Conservation (phyloP, 2,797 vertebrate genomes). For the Enteromius fasciolatus region DNA sequence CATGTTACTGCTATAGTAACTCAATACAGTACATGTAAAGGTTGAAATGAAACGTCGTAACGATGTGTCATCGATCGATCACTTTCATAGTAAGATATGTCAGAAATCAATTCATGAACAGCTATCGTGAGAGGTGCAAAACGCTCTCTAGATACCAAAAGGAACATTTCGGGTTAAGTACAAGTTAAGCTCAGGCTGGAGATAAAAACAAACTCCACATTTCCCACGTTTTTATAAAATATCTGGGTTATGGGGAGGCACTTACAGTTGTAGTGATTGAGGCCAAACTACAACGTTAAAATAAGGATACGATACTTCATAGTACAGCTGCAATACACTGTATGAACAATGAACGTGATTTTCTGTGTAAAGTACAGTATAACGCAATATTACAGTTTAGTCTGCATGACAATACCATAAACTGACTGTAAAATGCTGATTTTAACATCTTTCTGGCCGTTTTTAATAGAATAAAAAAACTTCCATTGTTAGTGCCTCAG, state of each 20-base stretch:
- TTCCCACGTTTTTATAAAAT: not conserved
- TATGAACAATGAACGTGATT: not conserved
- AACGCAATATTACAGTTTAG: not conserved
- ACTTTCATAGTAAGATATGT: constrained; percentile 14
- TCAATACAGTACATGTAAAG: not conserved
- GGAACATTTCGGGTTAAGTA: not conserved
- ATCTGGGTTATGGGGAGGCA: not conserved
- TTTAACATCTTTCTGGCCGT: not conserved
- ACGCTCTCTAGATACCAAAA: not conserved
- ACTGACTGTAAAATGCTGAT: not conserved
- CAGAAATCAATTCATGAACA: not conserved
- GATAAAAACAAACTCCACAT: not conserved
- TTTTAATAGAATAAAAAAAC: not conserved
- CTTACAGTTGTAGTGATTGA: not conserved
- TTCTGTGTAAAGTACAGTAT: not conserved
- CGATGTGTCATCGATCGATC: not conserved
- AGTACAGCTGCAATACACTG: not conserved
- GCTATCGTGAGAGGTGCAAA: not conserved
- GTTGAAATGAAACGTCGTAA: not conserved
- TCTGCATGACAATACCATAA: not conserved
- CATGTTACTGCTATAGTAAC: not conserved
- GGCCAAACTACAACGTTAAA: not conserved
- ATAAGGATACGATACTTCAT: not conserved
- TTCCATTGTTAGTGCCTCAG: not conserved
- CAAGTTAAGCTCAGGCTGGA: not conserved